A percentile compares a stretch with the other conserved stretches of the same genome.
phyloP scores from a whole-genome alignment of 2,888 invertebrate genomes.

The Drosophila rubida region DNA sequence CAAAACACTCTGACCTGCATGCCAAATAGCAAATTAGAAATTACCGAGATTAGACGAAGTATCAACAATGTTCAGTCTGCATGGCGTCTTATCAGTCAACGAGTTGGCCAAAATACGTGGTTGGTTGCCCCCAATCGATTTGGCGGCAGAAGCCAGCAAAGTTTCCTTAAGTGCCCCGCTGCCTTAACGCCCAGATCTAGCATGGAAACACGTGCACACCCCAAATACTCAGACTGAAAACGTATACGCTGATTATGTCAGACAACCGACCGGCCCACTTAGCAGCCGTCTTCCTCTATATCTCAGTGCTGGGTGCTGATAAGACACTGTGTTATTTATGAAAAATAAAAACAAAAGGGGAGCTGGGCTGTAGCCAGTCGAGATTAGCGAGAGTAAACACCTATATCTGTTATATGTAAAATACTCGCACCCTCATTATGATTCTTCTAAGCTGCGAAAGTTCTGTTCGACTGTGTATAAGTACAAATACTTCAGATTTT shows the following conservation, averaged over 20 bases:
- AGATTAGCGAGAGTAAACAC: neutral
- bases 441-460: neutral
- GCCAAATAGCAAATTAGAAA: neutral
- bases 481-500: no score
- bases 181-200: conserved; percentile 20
- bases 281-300: conserved; percentile 7
- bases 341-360: conserved; percentile 2
- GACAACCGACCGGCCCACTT: conserved; percentile 17
- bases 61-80: neutral
- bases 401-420: neutral
- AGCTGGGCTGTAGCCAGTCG: conserved; percentile 19
- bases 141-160: neutral
- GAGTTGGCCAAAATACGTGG: neutral
- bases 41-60: neutral
- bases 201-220: conserved; percentile 35
- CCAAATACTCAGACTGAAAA: neutral
- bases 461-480: neutral
- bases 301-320: conserved; percentile 22
- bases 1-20: conserved; percentile 88
- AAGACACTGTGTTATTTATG: conserved; percentile 21
- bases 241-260: conserved; percentile 17
- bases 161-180: neutral
- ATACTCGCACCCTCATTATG: neutral
- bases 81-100: neutral
- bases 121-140: neutral